Conservation (phyloP, 2,888 invertebrate species). For the Harmothoe impar region DNA sequence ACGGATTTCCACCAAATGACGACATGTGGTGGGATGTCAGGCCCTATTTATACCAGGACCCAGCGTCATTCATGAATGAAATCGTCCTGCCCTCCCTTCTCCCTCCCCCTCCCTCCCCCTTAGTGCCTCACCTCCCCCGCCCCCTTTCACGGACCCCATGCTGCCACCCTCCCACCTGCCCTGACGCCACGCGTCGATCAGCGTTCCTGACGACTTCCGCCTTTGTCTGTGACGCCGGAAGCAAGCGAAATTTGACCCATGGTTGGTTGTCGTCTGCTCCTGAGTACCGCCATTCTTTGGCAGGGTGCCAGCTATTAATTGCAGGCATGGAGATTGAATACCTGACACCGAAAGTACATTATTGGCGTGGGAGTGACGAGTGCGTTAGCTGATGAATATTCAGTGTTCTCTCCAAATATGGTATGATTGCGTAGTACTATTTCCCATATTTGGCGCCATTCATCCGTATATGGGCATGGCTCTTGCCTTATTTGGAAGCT, state of each 20-base stretch:
- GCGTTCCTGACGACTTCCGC: no score
- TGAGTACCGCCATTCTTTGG: no score
- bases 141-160: neutral
- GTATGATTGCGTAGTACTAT: slow-evolving; percentile 11
- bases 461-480: neutral
- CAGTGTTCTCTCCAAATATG: neutral
- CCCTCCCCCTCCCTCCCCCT: neutral
- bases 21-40: neutral
- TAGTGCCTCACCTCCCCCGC: no score
- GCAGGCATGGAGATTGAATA: no score
- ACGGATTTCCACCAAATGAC: neutral
- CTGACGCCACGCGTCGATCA: no score
- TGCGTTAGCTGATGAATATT: neutral
- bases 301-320: no score
- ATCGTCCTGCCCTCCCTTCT: neutral
- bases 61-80: neutral
- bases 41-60: neutral
- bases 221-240: no score
- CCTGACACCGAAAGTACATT: neutral
- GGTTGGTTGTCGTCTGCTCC: no score
- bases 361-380: slow-evolving; percentile 9
- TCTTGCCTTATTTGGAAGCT: no score
- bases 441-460: slow-evolving; percentile 12
- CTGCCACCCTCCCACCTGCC: neutral
- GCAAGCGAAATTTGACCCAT: no score